Conservation (phyloP, 2,888 invertebrate genomes). For the Corbicula japonica region DNA sequence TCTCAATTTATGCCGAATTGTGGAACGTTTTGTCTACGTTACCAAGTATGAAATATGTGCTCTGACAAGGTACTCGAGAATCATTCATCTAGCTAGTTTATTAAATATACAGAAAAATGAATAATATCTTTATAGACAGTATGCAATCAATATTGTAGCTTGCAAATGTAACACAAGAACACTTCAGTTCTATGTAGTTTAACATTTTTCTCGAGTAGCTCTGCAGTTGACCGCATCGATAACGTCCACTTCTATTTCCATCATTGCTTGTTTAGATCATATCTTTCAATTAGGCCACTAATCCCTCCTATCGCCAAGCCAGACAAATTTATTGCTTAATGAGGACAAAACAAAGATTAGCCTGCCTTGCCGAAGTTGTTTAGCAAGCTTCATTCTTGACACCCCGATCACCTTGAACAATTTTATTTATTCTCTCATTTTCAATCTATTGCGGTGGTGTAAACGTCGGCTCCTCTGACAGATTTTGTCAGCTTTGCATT, state of each 20-base stretch:
- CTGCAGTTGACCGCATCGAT: constrained; percentile 23
- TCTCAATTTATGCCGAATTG: too few relatives aligned
- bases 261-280: constrained; percentile 25
- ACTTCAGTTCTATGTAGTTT: background rate
- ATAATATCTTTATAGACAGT: constrained; percentile 25
- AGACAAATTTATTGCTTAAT: constrained; percentile 58
- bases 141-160: constrained; percentile 31
- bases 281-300: constrained; percentile 46
- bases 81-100: constrained; percentile 33
- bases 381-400: constrained; percentile 39
- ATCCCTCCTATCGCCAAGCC: constrained; percentile 32
- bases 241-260: constrained; percentile 41
- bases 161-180: background rate
- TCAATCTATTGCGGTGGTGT: constrained; percentile 44
- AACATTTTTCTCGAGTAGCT: background rate
- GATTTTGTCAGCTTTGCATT: constrained; percentile 54
- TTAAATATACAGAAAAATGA: constrained; percentile 28
- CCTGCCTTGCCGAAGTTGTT: constrained; percentile 32
- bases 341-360: constrained; percentile 38
- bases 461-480: constrained; percentile 57
- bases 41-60: too few relatives aligned
- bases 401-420: constrained; percentile 41
- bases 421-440: constrained; percentile 60
- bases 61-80: constrained; percentile 16
- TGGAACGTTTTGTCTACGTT: too few relatives aligned